Percentiles rank a stretch among this genome's conserved stretches.
Evolutionary conservation across 2,888 invertebrate species (phyloP).

Genomic region (Pandemis corylana): DNA sequence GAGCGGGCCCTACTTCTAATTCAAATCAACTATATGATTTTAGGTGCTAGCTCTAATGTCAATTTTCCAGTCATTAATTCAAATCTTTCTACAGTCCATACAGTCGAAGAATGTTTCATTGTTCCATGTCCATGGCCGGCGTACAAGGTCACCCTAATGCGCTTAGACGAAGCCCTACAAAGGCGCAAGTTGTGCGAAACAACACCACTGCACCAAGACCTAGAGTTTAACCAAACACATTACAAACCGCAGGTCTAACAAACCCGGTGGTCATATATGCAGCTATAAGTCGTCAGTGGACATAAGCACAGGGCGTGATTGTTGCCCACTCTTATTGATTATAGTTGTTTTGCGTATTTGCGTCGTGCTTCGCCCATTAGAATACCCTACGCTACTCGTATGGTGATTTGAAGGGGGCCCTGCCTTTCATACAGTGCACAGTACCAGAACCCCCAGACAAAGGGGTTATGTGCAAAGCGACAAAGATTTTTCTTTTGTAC

Average conservation of each 20-base stretch:
- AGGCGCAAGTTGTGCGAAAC: constrained; percentile 27
- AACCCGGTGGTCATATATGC: constrained; percentile 3
- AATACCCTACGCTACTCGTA: constrained; percentile 6
- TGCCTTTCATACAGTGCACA: constrained; percentile 4
- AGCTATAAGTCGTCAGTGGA: constrained; percentile 14
- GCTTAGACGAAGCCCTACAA: constrained; percentile 65
- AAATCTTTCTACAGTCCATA: background rate
- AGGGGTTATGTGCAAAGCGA: constrained; percentile 14
- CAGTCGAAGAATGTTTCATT: background rate
- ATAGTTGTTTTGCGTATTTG: constrained; percentile 12
- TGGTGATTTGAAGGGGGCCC: background rate
- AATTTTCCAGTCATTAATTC: background rate
- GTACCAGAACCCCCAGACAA: constrained; percentile 21
- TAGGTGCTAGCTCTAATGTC: too few relatives aligned
- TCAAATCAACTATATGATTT: too few relatives aligned
- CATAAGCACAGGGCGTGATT: constrained; percentile 29
- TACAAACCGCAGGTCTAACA: background rate
- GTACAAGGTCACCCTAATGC: constrained; percentile 53
- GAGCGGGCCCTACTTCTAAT: too few relatives aligned
- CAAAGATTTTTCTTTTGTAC: background rate
- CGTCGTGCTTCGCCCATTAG: background rate
- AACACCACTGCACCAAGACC: constrained; percentile 12
- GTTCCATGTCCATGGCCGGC: constrained; percentile 52
- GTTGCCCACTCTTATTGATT: constrained; percentile 31
- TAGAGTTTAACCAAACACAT: background rate